Conservation (phyloP, 2,888 invertebrate genomes). For the Bursaphelenchus okinawaensis region DNA sequence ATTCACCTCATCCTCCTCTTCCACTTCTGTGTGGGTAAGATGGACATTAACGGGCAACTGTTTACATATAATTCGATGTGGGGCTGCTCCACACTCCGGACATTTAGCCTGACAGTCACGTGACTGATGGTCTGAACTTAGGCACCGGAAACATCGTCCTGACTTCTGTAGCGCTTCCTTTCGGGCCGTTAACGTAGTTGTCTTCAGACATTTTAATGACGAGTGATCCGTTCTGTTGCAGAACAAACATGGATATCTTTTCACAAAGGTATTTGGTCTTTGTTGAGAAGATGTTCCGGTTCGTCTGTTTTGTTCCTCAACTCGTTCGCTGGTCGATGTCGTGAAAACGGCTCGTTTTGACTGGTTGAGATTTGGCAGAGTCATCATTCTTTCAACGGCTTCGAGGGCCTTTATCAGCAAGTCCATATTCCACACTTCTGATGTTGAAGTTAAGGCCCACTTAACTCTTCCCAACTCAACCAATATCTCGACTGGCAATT, state of each 20-base stretch:
- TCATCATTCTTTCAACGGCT: not conserved
- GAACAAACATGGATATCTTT: not conserved
- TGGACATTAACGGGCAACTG: not conserved
- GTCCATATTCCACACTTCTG: not conserved
- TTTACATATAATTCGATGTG: not conserved
- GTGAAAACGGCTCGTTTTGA: too few relatives aligned
- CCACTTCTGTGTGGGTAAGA: not conserved
- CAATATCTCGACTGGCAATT: not conserved
- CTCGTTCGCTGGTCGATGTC: too few relatives aligned
- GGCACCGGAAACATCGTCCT: not conserved
- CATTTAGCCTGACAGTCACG: not conserved
- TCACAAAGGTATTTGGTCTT: too few relatives aligned
- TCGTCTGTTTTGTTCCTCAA: not conserved
- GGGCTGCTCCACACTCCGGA: not conserved
- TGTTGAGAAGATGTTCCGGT: not conserved
- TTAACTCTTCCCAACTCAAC: not conserved
- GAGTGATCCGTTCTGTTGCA: not conserved
- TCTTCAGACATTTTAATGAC: not conserved
- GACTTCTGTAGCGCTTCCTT: not conserved
- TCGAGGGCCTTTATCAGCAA: not conserved
- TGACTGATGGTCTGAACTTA: not conserved
- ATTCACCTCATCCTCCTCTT: not conserved
- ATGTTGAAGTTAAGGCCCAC: slow-evolving; percentile 1
- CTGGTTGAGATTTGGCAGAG: not conserved
- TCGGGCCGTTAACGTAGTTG: not conserved